These are phyloP conservation scores for Pseudorhiza aurosa DNA, from an alignment of 30 jellyfish, hydroid and myxozoan genomes.

Conservation along the genomic window DNA sequence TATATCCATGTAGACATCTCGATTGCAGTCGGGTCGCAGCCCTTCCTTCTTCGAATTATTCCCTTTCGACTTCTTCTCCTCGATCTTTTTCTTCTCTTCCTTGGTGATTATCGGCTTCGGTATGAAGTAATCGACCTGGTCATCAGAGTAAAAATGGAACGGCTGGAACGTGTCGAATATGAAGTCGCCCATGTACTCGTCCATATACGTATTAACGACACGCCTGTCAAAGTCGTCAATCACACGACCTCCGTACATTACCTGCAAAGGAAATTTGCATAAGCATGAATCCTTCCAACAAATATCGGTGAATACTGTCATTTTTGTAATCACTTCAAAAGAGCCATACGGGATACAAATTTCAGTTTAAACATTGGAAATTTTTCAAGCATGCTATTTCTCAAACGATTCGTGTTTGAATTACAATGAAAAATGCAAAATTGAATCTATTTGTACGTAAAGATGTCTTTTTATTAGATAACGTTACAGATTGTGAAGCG, in stretches of 20 bases:
- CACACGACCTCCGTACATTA: constrained; percentile 98
- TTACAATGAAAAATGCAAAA: too few relatives aligned
- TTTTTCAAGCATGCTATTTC: too few relatives aligned
- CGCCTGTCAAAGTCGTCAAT: constrained; percentile 96
- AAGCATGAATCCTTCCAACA: too few relatives aligned
- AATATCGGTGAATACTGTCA: too few relatives aligned
- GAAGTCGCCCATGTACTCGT: constrained; percentile 98
- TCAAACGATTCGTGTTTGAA: too few relatives aligned
- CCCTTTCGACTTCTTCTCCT: constrained; percentile 59
- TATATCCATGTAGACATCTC: constrained; percentile 89
- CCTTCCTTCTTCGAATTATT: constrained; percentile 48
- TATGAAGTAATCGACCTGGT: constrained; percentile 82
- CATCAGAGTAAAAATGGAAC: constrained; percentile 90
- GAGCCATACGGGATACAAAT: too few relatives aligned
- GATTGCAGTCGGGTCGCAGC: constrained; percentile 84
- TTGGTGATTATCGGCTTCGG: constrained; percentile 74
- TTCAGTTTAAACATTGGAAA: too few relatives aligned
- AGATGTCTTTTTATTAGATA: too few relatives aligned
- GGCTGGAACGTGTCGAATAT: constrained; percentile 96
- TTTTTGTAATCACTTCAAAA: too few relatives aligned
- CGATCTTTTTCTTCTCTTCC: constrained; percentile 49
- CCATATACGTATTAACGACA: constrained; percentile 96
- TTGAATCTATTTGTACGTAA: too few relatives aligned
- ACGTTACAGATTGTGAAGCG: too few relatives aligned
- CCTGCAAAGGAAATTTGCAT: constrained; percentile 41